These are phyloP conservation scores for Pithecia hirsuta DNA, from an alignment of 2,797 vertebrate genomes.

Conservation along the genomic window DNA sequence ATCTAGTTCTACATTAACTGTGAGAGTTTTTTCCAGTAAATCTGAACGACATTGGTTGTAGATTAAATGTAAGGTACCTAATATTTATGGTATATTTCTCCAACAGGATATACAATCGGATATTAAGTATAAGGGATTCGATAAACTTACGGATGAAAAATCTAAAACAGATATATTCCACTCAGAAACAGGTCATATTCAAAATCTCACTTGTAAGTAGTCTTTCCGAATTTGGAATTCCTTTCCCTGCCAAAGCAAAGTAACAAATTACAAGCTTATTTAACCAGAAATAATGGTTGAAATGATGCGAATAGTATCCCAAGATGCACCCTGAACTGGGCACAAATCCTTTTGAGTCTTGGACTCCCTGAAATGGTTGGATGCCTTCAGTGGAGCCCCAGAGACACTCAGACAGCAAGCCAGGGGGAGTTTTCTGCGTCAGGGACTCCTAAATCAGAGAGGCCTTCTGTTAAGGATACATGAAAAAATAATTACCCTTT, in stretches of 20 bases:
- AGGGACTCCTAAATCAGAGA: neutral
- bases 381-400: neutral
- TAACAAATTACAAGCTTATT: neutral
- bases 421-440: neutral
- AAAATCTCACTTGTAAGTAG: slow-evolving; percentile 35
- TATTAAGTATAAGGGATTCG: neutral
- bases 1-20: neutral
- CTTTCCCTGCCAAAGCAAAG: slow-evolving; percentile 16
- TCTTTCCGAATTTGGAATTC: slow-evolving; percentile 25
- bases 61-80: neutral
- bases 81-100: neutral
- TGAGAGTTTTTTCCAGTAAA: slow-evolving; percentile 39
- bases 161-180: neutral
- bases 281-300: neutral
- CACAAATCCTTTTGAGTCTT: neutral
- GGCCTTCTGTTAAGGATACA: neutral
- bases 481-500: slow-evolving; percentile 48
- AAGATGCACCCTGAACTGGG: neutral
- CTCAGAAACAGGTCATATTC: slow-evolving; percentile 5
- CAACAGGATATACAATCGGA: neutral
- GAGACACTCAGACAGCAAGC: neutral
- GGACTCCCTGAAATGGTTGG: neutral
- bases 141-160: slow-evolving; percentile 22
- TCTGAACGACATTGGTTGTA: slow-evolving; percentile 3
- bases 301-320: slow-evolving; percentile 1